Evolutionary conservation across 2,888 invertebrate species (phyloP), one percentile per base, ranked within the genome.

Genomic region (Sphaeridia pumilis): DNA sequence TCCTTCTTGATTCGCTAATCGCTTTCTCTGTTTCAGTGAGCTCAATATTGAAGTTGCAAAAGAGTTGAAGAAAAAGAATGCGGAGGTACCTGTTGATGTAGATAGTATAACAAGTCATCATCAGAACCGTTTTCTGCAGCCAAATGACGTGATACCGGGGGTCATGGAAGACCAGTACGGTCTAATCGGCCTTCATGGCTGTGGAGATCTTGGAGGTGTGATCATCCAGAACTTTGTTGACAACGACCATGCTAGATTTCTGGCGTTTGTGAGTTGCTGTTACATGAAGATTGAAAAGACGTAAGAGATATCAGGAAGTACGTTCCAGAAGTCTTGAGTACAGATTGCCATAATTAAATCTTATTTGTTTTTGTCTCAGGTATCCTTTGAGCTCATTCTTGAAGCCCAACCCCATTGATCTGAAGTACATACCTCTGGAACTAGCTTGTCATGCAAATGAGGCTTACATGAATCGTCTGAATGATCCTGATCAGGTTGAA

Each of bases 391-490:
- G 89, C 70, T 63, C 69, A 5, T 79, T 73, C 71, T 70, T 82
- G 20, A 70, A 66, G 31, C 64, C 63, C 2, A 62, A 65, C 41
- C 2, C 42, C 26, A 26, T 50, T 48, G 2, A 69, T 5, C 70
- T 87, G 45, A 80, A 78, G 20, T 92, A 84, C 68, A 78, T 81
- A 20, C 80, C 85, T 1, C 74, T 84, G 63, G 92, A 92, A 73
- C 79, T 89, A 64, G 82, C 90, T 1, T 92, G 92, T 66, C 92
- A 92, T 72, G 87, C 89, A 34, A 78, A 83, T 56, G 90, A 90
- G 69, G 77, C 78, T 49, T 87, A 88, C 65, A 74, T 76, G 57
- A 76, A 82, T 50, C 80, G 83, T 63, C 71, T 92, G 14, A 72
- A 70, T 54, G 71, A 71, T 38, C 78, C 77, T 4, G 73, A 80